Evolutionary conservation across 2,797 vertebrate genomes (phyloP).

Genomic region (Scarus forsteni): DNA sequence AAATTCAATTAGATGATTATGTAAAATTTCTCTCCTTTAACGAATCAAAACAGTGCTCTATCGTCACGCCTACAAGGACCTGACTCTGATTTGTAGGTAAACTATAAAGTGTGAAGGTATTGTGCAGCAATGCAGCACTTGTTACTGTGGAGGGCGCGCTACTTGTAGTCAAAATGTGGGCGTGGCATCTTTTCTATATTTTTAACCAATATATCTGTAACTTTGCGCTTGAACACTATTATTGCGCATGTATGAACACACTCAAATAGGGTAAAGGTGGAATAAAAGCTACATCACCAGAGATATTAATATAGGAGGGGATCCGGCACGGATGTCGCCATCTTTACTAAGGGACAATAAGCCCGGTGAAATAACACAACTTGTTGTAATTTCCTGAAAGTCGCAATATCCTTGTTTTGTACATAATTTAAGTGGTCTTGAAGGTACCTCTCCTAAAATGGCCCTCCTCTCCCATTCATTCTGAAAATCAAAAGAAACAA

Average conservation of each 20-base stretch:
- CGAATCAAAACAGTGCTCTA: no score
- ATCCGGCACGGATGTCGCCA: constrained; percentile 72
- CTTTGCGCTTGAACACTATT: constrained; percentile 21
- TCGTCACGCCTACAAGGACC: no score
- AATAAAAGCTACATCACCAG: constrained; percentile 22
- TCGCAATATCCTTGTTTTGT: constrained; percentile 6
- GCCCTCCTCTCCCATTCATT: rapidly evolving
- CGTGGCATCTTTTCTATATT: constrained; percentile 52
- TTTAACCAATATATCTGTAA: constrained; percentile 30
- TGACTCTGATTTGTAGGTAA: no score
- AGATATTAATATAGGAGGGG: constrained; percentile 44
- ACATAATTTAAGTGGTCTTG: background rate
- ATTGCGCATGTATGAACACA: background rate
- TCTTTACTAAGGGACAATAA: constrained; percentile 88
- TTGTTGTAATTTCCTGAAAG: constrained; percentile 57
- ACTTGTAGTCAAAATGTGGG: constrained; percentile 46
- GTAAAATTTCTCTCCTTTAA: no score
- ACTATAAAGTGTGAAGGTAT: background rate
- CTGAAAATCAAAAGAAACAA: background rate
- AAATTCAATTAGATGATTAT: no score
- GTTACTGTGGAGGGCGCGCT: constrained; percentile 57
- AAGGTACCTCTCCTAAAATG: background rate
- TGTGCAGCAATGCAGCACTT: constrained; percentile 12
- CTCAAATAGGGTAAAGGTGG: background rate
- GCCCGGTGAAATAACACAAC: constrained; percentile 56